phyloP scores from a whole-genome alignment of 2,113 vertebrate genomes.

The Malurus melanocephalus region DNA sequence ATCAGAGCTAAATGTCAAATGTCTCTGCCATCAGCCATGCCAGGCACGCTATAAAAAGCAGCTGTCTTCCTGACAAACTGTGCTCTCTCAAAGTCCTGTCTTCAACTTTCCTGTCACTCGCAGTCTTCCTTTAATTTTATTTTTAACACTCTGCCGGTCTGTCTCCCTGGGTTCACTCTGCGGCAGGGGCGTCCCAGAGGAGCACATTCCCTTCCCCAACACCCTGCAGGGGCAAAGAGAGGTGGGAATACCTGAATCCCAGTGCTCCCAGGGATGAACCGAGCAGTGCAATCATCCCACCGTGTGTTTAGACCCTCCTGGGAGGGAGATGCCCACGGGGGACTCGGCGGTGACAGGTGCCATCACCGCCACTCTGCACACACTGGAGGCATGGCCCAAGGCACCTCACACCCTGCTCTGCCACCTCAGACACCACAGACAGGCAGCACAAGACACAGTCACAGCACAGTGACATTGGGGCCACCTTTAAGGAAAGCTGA shows the following conservation, averaged over 20 bases:
- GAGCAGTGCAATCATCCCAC: rapidly evolving
- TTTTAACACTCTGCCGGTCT: conserved; percentile 5
- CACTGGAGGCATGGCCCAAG: not conserved
- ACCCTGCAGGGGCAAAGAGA: not conserved
- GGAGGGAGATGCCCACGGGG: not conserved
- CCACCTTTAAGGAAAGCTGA: not conserved
- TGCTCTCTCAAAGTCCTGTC: conserved; percentile 20
- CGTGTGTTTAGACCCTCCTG: not conserved
- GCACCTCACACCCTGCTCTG: not conserved
- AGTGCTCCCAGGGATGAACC: not conserved
- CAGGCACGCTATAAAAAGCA: conserved; percentile 44
- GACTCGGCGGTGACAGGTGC: not conserved
- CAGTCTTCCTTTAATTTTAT: conserved; percentile 21
- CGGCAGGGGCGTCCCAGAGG: not conserved
- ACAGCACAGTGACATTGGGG: rapidly evolving
- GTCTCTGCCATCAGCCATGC: conserved; percentile 40
- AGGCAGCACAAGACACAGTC: not conserved
- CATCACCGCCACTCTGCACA: not conserved
- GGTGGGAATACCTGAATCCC: not conserved
- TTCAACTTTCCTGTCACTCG: not conserved
- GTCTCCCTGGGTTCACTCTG: not conserved
- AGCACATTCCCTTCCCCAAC: not conserved
- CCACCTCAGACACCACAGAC: rapidly evolving
- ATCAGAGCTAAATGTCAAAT: conserved; percentile 53
- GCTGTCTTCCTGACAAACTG: conserved; percentile 28